phyloP scores from a whole-genome alignment of 2,113 vertebrate species.

The Dendrocopos noguchii region DNA sequence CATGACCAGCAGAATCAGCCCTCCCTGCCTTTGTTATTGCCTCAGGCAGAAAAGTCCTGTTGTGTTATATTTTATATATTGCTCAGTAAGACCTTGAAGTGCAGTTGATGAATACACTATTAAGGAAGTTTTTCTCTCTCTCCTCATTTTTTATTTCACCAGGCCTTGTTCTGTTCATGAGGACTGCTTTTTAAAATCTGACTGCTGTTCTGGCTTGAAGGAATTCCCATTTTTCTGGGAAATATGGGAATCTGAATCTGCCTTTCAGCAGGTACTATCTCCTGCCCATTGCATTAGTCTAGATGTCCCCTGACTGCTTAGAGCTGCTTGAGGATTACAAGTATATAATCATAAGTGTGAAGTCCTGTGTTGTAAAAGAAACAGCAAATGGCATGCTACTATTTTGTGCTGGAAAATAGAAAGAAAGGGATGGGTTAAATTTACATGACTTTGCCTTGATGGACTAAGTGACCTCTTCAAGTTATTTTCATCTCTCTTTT shows the following conservation, averaged over 20 bases:
- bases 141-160: background rate
- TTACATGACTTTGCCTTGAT: background rate
- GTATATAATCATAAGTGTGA: background rate
- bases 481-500: background rate
- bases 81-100: background rate
- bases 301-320: background rate
- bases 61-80: background rate
- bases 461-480: background rate
- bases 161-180: background rate
- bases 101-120: background rate
- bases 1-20: background rate
- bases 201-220: background rate
- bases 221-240: background rate
- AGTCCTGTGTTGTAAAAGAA: background rate
- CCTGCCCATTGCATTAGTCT: background rate
- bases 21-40: background rate
- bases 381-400: background rate
- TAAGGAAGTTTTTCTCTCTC: background rate
- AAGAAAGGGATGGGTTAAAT: background rate
- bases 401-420: background rate
- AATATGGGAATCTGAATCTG: background rate
- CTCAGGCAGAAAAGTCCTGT: background rate
- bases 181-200: fast-evolving
- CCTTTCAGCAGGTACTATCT: background rate
- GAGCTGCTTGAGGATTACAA: background rate